A percentile compares a stretch with the other conserved stretches of the same genome.
Evolutionary conservation across 1,140 invertebrate species (phyloP).

Genomic region (Centruroides vittatus): DNA sequence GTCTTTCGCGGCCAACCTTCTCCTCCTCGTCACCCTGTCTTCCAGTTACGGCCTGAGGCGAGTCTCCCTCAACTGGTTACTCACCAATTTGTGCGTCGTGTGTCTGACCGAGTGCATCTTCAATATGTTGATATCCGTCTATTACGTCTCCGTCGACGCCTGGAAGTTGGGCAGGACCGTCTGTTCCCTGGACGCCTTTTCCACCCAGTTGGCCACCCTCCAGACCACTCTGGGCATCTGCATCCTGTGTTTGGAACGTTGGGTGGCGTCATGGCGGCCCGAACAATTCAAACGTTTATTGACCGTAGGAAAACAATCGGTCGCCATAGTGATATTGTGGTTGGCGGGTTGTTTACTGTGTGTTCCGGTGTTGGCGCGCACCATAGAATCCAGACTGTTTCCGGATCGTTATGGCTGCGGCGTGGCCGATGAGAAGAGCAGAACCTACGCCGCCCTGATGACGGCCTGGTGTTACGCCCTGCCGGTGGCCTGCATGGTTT

Average conservation of each 20-base stretch:
- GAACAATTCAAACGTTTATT: constrained; percentile 7
- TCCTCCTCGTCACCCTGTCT: constrained; percentile 6
- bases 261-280: constrained; percentile 6
- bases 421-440: constrained; percentile 1
- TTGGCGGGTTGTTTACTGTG: constrained; percentile 2
- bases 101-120: constrained; percentile 5
- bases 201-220: constrained; percentile 6
- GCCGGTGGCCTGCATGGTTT: background rate
- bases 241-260: constrained; percentile 4
- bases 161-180: constrained; percentile 2
- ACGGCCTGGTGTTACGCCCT: constrained; percentile 8
- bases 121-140: constrained; percentile 8
- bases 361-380: constrained; percentile 2
- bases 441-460: background rate
- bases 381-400: constrained; percentile 1
- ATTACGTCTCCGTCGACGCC: background rate
- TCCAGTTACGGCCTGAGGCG: constrained; percentile 7
- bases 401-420: constrained; percentile 5
- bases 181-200: constrained; percentile 5
- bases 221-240: constrained; percentile 8
- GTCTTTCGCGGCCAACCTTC: constrained; percentile 5
- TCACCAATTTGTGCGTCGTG: background rate
- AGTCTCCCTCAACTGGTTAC: constrained; percentile 4
- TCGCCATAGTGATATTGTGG: constrained; percentile 9
- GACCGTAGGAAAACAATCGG: constrained; percentile 8